A percentile compares a stretch with the other conserved stretches of the same genome.
Conservation (phyloP, 2,113 vertebrate genomes). For the Pluvialis apricaria region DNA sequence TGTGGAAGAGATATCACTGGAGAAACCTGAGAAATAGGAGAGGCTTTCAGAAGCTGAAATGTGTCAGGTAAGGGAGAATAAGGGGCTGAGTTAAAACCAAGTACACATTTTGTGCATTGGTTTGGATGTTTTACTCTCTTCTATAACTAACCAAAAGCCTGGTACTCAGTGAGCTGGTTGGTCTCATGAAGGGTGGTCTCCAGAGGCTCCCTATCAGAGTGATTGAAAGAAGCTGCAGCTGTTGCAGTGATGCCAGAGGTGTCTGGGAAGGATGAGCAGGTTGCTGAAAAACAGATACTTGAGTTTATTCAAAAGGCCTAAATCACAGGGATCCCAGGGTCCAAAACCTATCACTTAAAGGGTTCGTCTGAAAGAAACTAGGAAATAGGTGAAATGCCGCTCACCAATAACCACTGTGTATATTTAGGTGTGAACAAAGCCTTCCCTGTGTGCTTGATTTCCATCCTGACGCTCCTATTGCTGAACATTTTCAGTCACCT, state of each 20-base stretch:
- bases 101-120: neutral
- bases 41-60: neutral
- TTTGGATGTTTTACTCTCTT: neutral
- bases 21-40: neutral
- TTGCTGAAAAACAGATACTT: neutral
- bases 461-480: neutral
- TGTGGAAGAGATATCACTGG: neutral
- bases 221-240: neutral
- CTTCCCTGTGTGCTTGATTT: neutral
- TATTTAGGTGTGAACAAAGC: neutral
- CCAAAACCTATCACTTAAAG: neutral
- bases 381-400: neutral
- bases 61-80: neutral
- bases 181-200: neutral
- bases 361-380: neutral
- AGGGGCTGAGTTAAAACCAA: neutral
- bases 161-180: neutral
- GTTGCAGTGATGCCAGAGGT: neutral
- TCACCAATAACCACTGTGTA: neutral
- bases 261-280: neutral
- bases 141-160: neutral
- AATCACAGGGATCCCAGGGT: neutral
- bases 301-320: neutral
- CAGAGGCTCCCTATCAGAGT: accelerated
- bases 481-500: neutral